Evolutionary conservation across 2,113 vertebrate genomes (phyloP).

Genomic region (Nansenia antarctica): DNA sequence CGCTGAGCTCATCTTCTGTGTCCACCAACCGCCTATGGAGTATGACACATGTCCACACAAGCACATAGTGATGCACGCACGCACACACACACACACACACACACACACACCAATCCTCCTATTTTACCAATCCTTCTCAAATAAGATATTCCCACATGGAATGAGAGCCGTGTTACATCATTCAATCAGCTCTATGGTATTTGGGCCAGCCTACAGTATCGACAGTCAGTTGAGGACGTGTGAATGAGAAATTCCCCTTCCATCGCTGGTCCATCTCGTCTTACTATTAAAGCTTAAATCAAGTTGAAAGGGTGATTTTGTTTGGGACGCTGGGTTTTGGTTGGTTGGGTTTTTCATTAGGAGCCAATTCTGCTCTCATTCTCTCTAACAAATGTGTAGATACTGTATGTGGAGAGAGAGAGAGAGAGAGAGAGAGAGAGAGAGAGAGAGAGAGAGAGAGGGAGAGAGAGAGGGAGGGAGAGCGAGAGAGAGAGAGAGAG

Average conservation of each 20-base stretch:
- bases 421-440: not conserved
- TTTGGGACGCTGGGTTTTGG: not conserved
- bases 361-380: not conserved
- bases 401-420: not conserved
- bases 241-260: not conserved
- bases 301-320: not conserved
- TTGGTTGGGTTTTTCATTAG: not conserved
- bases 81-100: not conserved
- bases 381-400: not conserved
- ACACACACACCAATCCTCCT: too few relatives aligned
- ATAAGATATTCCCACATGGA: not conserved
- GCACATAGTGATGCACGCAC: constrained; percentile 2
- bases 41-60: not conserved
- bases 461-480: too few relatives aligned
- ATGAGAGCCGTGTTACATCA: constrained; percentile 3
- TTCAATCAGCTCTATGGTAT: constrained; percentile 4
- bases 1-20: constrained; percentile 90
- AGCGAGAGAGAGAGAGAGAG: too few relatives aligned
- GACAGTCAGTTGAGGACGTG: not conserved
- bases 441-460: not conserved
- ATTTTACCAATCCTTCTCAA: too few relatives aligned
- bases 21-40: constrained; percentile 81
- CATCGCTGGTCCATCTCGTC: not conserved
- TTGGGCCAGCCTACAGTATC: not conserved
- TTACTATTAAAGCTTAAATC: not conserved